Percentiles rank a stretch among this genome's conserved stretches.
Conservation (phyloP, 30 jellyfish, hydroid and myxozoan genomes). For the Nemopilema nomurai region DNA sequence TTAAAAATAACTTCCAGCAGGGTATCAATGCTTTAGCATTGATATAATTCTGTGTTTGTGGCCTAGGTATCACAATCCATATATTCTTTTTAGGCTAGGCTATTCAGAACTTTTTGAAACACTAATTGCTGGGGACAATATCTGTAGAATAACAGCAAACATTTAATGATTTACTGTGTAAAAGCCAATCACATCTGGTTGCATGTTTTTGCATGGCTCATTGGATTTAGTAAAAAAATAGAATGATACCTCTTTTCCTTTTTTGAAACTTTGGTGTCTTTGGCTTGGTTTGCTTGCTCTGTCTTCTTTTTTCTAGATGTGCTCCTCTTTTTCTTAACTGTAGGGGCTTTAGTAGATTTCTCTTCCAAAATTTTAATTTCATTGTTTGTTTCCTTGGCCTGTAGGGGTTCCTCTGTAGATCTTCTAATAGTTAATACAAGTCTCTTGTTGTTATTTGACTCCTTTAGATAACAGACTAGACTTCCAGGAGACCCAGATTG, state of each 20-base stretch:
- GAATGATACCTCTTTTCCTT: conserved; percentile 10
- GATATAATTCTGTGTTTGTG: too few relatives aligned
- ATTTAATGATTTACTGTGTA: too few relatives aligned
- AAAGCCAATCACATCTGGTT: too few relatives aligned
- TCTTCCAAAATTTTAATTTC: conserved; percentile 15
- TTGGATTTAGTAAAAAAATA: not conserved
- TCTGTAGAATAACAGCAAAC: too few relatives aligned
- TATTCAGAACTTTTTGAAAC: too few relatives aligned
- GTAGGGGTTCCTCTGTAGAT: not conserved
- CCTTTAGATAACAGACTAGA: conserved; percentile 18
- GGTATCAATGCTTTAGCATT: too few relatives aligned
- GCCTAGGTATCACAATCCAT: too few relatives aligned
- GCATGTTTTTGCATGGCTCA: too few relatives aligned
- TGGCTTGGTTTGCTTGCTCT: not conserved
- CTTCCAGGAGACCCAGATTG: not conserved
- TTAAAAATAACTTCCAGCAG: too few relatives aligned
- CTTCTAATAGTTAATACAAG: not conserved
- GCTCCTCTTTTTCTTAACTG: not conserved
- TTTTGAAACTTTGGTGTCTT: conserved; percentile 11
- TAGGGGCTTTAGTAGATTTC: conserved; percentile 25
- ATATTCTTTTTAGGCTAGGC: too few relatives aligned
- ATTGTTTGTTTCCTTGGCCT: not conserved
- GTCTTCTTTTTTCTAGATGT: conserved; percentile 5
- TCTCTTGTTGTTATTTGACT: conserved; percentile 10
- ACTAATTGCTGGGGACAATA: too few relatives aligned